Evolutionary conservation across 2,113 vertebrate species (phyloP).

Genomic region (Atractosteus spatula): DNA sequence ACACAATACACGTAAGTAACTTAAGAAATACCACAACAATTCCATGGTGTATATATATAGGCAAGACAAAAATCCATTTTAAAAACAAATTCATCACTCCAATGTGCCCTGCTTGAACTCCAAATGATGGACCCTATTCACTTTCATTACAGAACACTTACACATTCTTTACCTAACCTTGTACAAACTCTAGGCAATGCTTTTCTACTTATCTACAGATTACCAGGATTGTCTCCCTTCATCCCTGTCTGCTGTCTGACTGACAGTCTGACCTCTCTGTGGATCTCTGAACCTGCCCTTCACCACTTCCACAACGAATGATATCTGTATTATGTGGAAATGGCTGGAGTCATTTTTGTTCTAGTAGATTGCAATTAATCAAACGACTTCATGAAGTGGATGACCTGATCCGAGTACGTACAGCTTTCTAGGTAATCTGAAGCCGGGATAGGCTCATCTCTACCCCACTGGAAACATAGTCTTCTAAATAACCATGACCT

Average conservation of each 20-base stretch:
- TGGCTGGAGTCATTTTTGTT: slow-evolving; percentile 39
- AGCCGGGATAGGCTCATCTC: slow-evolving; percentile 29
- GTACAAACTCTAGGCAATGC: slow-evolving; percentile 19
- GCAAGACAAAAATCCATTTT: too few relatives aligned
- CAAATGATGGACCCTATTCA: slow-evolving; percentile 2
- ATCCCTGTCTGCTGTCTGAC: slow-evolving; percentile 18
- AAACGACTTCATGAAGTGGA: slow-evolving; percentile 32
- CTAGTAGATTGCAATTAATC: slow-evolving; percentile 48
- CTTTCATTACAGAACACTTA: slow-evolving; percentile 3
- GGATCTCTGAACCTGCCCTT: slow-evolving; percentile 31
- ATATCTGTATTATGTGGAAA: slow-evolving; percentile 40
- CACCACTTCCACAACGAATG: slow-evolving; percentile 31
- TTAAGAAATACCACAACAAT: too few relatives aligned
- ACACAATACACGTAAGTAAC: too few relatives aligned
- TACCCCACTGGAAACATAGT: slow-evolving; percentile 27
- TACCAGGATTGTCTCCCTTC: slow-evolving; percentile 30
- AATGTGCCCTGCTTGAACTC: neutral
- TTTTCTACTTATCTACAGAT: slow-evolving; percentile 33
- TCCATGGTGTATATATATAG: too few relatives aligned
- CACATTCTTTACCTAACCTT: slow-evolving; percentile 8
- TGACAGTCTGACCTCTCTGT: slow-evolving; percentile 27
- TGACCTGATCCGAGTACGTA: slow-evolving; percentile 32
- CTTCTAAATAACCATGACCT: slow-evolving; percentile 28
- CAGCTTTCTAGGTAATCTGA: slow-evolving; percentile 37
- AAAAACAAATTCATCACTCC: neutral